Evolutionary conservation across 2,113 vertebrate genomes (phyloP).

Genomic region (Cariama cristata): DNA sequence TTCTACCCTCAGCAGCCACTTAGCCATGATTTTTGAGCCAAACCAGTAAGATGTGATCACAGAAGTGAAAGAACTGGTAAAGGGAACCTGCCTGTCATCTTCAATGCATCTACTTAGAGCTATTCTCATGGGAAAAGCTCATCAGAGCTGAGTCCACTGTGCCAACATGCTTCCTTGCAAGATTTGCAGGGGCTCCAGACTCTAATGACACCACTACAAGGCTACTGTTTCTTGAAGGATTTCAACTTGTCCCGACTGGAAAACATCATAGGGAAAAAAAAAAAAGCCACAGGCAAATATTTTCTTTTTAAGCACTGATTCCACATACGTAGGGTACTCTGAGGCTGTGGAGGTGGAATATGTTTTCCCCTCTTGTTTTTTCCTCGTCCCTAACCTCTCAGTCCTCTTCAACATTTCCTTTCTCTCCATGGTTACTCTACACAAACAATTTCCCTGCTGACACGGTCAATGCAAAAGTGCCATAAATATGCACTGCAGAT

Average conservation of each 20-base stretch:
- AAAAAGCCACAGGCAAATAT: background rate
- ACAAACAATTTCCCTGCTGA: constrained; percentile 52
- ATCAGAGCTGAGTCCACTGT: background rate
- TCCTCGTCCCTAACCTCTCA: background rate
- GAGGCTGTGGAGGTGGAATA: background rate
- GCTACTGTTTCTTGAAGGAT: background rate
- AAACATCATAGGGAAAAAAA: background rate
- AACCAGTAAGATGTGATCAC: background rate
- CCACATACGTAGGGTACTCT: background rate
- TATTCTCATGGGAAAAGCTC: background rate
- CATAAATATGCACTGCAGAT: constrained; percentile 49
- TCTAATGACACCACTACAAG: background rate
- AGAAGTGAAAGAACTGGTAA: background rate
- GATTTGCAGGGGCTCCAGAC: background rate
- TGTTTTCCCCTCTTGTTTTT: background rate
- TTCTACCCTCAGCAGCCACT: background rate
- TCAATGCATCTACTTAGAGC: background rate
- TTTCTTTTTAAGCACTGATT: background rate
- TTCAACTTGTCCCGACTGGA: background rate
- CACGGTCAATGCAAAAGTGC: background rate
- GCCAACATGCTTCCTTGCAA: background rate
- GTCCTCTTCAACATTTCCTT: constrained; percentile 10
- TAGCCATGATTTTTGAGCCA: background rate
- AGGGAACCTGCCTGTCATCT: background rate
- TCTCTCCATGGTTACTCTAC: constrained; percentile 62